Base-by-base conservation (phyloP, 1,140 invertebrate genomes). In the Bombus turneri region DNA sequence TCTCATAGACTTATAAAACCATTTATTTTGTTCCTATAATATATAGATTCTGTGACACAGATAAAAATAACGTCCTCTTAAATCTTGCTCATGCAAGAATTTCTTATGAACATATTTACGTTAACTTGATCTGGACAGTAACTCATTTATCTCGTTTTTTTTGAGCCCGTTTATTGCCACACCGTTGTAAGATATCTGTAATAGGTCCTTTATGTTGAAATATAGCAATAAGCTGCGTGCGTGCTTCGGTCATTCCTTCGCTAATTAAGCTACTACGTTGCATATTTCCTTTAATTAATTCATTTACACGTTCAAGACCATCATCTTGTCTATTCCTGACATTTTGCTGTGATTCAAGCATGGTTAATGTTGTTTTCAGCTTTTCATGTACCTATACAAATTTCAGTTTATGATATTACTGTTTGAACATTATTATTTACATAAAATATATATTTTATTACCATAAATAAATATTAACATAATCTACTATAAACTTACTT, bases 221-320 rank as follows among this genome's bases (percentile, higher is more conserved):
- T 83, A 99, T 97, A 92, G 98, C 97, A 91, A 98, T 96, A 71
- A 99, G 97, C 93, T 98, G 97, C 66, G 96, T 96, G 89, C 97
- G 97, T 0, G 98, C 97, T 94, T 99, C 99, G 88, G 96, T 96
- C 93, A 99, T 97, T 85, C 98, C 98, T 94, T 99, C 98, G 78
- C 97, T 97, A 59, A 99, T 98, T 69, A 99, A 97, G 96, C 97
- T 98, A 93, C 98, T 98, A 72, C 99, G 96, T 95, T 99, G 99
- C 92, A 99, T 97, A 95, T 99, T 99, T 62, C 98, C 98, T 97
- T 98, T 98, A 28, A 98, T 96, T 69, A 98, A 93, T 95, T 98
- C 98, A 91, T 96, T 97, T 2, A 97, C 95, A 84, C 97, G 95
- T 93, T 97, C 97, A 31, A 97, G 95, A 91, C 97, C 96, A 86